Evolutionary conservation across 2,888 invertebrate genomes (phyloP).

Genomic region (Nudaria mundana): DNA sequence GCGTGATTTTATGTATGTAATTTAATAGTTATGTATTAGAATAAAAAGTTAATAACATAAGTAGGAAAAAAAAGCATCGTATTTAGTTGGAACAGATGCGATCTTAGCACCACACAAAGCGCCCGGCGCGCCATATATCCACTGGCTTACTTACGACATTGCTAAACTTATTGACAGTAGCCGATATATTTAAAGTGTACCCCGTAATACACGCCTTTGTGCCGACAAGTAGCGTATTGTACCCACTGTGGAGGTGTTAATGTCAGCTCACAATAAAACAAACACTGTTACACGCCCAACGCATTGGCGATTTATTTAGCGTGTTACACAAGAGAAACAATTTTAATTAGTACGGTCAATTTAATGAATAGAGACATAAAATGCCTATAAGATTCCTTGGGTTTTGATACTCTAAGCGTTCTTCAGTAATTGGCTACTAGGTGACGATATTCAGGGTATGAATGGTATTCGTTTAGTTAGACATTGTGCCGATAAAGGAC

Average conservation of each 20-base stretch:
- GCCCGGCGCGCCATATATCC: slow-evolving; percentile 51
- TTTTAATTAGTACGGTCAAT: slow-evolving; percentile 65
- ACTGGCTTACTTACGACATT: slow-evolving; percentile 48
- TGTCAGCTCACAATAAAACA: slow-evolving; percentile 58
- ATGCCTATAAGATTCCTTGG: slow-evolving; percentile 42
- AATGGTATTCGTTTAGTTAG: slow-evolving; percentile 38
- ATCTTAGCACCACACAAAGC: slow-evolving; percentile 60
- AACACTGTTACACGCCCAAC: slow-evolving; percentile 40
- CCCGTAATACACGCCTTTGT: slow-evolving; percentile 58
- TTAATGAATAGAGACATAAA: slow-evolving; percentile 71
- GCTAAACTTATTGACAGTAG: slow-evolving; percentile 45
- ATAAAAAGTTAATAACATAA: too few species aligned
- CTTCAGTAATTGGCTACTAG: slow-evolving; percentile 65
- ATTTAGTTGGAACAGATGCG: slow-evolving; percentile 63
- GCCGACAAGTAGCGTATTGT: slow-evolving; percentile 51
- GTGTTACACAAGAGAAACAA: slow-evolving; percentile 54
- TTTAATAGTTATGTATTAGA: too few species aligned
- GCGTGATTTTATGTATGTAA: too few species aligned
- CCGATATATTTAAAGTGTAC: slow-evolving; percentile 61
- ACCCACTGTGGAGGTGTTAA: slow-evolving; percentile 48
- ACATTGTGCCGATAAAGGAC: slow-evolving; percentile 38
- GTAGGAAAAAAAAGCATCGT: slow-evolving; percentile 39
- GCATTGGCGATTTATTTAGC: slow-evolving; percentile 54
- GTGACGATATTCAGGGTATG: slow-evolving; percentile 56
- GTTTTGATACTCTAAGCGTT: slow-evolving; percentile 50